These are phyloP conservation scores for Halcyon senegalensis DNA, from an alignment of 2,113 vertebrate species.

Conservation along the genomic window DNA sequence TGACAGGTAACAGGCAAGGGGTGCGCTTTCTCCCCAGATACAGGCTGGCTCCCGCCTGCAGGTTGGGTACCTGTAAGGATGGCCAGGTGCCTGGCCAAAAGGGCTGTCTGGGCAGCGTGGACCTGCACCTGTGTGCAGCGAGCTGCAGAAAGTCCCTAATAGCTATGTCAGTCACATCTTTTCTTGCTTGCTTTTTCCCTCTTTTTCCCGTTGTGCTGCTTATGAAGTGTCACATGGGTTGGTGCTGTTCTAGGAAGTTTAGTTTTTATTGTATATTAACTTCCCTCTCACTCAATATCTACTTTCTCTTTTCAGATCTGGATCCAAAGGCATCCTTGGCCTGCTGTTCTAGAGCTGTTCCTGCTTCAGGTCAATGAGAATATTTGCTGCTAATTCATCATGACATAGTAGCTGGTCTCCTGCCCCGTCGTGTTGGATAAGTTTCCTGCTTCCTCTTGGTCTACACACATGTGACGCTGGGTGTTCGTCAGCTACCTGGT, in stretches of 20 bases:
- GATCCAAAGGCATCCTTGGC: neutral
- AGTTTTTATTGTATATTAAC: neutral
- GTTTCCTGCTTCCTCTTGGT: neutral
- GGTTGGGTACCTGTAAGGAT: neutral
- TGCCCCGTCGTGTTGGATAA: neutral
- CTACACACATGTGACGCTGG: slow-evolving; percentile 9
- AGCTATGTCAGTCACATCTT: neutral
- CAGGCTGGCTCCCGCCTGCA: neutral
- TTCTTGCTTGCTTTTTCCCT: neutral
- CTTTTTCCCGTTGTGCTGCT: neutral
- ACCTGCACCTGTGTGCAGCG: neutral
- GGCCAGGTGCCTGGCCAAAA: neutral
- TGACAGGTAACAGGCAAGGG: neutral
- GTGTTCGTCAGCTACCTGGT: neutral
- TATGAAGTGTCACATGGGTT: neutral
- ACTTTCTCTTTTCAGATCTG: slow-evolving; percentile 45
- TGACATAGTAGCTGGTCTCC: slow-evolving; percentile 22
- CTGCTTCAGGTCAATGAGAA: neutral
- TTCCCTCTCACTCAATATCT: neutral
- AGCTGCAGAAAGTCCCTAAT: neutral
- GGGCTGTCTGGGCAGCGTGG: neutral
- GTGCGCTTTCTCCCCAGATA: neutral
- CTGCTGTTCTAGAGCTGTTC: neutral
- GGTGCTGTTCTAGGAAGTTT: neutral
- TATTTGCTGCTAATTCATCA: slow-evolving; percentile 44